Conservation (phyloP, 2,113 vertebrate species). For the Cheirogaleus medius region DNA sequence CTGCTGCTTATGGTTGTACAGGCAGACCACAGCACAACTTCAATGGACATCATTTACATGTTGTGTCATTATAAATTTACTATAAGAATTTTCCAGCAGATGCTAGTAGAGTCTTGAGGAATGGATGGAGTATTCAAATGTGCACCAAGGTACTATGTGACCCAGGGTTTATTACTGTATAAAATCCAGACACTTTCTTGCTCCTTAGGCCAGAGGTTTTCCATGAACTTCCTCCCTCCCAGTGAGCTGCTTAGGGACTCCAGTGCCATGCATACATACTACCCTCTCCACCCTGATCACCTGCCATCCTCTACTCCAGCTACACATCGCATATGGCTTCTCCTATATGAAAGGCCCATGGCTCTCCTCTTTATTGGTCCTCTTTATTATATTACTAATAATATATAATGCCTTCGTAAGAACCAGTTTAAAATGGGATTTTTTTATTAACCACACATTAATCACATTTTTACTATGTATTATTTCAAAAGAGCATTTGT, state of each 20-base stretch:
- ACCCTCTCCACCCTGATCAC: neutral
- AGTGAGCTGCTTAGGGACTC: neutral
- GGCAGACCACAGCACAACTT: neutral
- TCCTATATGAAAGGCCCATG: neutral
- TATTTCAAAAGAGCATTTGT: neutral
- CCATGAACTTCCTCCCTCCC: neutral
- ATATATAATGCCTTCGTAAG: neutral
- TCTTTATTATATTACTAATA: neutral
- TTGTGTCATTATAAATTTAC: neutral
- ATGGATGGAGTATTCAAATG: neutral
- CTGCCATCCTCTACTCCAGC: neutral
- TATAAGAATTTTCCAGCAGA: neutral
- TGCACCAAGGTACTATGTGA: neutral
- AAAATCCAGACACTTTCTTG: neutral
- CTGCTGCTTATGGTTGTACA: neutral
- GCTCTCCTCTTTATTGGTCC: neutral
- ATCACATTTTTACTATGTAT: neutral
- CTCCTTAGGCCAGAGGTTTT: too few relatives aligned
- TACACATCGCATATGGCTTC: neutral
- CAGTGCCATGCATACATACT: too few relatives aligned
- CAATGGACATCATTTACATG: neutral
- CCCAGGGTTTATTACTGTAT: neutral
- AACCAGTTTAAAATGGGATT: neutral
- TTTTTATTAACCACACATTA: neutral
- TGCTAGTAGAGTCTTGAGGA: neutral